Evolutionary conservation across 2,113 vertebrate genomes (phyloP).

Genomic region (Ardeotis arabs): DNA sequence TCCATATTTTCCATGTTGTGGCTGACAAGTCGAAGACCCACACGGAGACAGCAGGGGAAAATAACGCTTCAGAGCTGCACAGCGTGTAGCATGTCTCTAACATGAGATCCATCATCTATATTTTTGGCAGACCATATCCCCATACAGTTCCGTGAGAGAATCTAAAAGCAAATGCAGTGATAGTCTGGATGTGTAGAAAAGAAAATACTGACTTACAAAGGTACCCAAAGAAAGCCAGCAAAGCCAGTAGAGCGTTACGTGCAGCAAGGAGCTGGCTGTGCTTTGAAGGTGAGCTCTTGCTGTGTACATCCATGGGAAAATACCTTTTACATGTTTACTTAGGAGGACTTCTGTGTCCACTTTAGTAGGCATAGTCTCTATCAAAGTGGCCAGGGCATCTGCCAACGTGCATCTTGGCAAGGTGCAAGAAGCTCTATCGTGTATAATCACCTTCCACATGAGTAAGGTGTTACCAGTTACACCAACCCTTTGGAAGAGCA

Average conservation of each 20-base stretch:
- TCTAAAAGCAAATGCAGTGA: conserved; percentile 1
- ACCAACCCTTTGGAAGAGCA: background rate
- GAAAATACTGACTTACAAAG: background rate
- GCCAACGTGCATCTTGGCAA: background rate
- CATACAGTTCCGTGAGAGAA: background rate
- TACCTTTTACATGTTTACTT: background rate
- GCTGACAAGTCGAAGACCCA: conserved; percentile 38
- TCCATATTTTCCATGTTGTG: conserved; percentile 34
- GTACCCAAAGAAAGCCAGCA: background rate
- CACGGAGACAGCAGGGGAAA: conserved; percentile 21
- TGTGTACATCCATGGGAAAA: background rate
- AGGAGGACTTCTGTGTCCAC: background rate
- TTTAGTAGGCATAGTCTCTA: background rate
- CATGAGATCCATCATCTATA: conserved; percentile 12
- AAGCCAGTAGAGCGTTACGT: background rate
- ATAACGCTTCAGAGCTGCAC: conserved; percentile 41
- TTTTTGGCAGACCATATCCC: conserved; percentile 43
- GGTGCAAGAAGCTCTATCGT: background rate
- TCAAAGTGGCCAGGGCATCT: background rate
- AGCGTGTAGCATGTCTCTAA: conserved; percentile 3
- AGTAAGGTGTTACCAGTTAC: background rate
- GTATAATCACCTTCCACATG: background rate
- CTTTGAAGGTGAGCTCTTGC: background rate
- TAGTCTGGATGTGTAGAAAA: background rate
- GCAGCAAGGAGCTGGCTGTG: background rate